Evolutionary conservation across 30 jellyfish, hydroid and myxozoan genomes (phyloP), one percentile per base, ranked within the genome.

Genomic region (Turritopsis rubra): DNA sequence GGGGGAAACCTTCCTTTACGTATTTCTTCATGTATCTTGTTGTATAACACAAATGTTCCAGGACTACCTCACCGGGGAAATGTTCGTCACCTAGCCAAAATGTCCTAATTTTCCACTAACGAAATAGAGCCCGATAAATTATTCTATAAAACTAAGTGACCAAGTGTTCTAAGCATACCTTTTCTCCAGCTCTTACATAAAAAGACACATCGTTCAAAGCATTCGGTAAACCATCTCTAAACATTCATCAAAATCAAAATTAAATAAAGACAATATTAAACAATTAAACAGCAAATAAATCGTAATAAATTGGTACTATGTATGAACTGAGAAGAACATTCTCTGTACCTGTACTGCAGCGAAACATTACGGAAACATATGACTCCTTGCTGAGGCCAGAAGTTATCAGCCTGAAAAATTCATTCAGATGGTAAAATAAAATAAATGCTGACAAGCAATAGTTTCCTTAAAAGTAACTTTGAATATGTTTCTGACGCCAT

Each of bases 341-440:
- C 60, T 41, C 60, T 41, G 60, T 66, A 84, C 97, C 97, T 87
- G 91, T 91, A 91, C 16, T 75, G 70, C 54, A 91, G 80, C 8
- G 90, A 86, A 60, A 91, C 96, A 30, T 91, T 81, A 52, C 78
- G 25, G 84, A 91, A 83, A 60, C 87, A 21, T 17, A 91, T 81
- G 16, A 83, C 78, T 0, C 97, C 97, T 18, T 70, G 52, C 76
- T 75, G 90, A 29, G 97, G 97, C 97, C 97, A 91, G 54, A 52
- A 65, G 22, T 26, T 71, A 70, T 85, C 95, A 41, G 71, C 89
- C 93, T 90, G 41, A 21, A 19, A 41, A 41, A 3, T 41, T 41
- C 60, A 41, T n/a, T n/a, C 60, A 41, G 60, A 41, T 3, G 13
- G 9, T 3, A 41, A 5, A 41, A 41, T 41, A 5, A 13, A 41